Percentiles rank a stretch among this genome's conserved stretches.
Evolutionary conservation across 1,140 invertebrate genomes (phyloP).

Genomic region (Calephelis nemesis): DNA sequence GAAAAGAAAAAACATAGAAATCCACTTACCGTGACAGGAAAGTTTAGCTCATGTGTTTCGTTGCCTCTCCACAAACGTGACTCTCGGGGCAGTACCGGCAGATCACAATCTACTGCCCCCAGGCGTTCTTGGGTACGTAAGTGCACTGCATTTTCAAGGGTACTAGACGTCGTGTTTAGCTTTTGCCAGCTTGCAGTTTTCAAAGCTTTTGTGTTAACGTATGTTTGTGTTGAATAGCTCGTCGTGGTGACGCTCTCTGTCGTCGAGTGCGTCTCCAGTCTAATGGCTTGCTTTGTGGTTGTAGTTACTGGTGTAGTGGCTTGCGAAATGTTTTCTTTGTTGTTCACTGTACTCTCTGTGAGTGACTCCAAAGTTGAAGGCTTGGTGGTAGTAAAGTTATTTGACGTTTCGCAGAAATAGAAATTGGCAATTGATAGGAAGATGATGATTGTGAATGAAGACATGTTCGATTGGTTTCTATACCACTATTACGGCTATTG

Average conservation of each 20-base stretch:
- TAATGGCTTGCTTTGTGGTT: constrained; percentile 56
- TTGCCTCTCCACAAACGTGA: constrained; percentile 83
- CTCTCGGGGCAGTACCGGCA: constrained; percentile 80
- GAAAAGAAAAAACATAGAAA: background rate
- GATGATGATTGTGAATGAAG: constrained; percentile 11
- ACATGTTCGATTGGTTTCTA: background rate
- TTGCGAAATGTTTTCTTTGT: constrained; percentile 23
- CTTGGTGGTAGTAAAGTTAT: background rate
- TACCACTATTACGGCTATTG: background rate
- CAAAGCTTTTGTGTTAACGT: constrained; percentile 55
- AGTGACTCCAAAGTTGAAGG: constrained; percentile 41
- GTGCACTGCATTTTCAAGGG: constrained; percentile 39
- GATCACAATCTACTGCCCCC: constrained; percentile 81
- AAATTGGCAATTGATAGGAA: background rate
- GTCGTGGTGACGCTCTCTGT: constrained; percentile 48
- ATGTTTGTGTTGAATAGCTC: constrained; percentile 51
- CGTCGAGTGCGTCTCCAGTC: constrained; percentile 47
- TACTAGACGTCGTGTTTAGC: constrained; percentile 63
- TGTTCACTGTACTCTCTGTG: constrained; percentile 43
- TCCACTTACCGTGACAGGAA: constrained; percentile 81
- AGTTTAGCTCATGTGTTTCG: constrained; percentile 82
- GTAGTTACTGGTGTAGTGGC: constrained; percentile 30
- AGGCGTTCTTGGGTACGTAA: constrained; percentile 80
- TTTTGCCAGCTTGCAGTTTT: constrained; percentile 69
- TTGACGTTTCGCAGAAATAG: background rate